Evolutionary conservation across 30 jellyfish, hydroid and myxozoan species (phyloP), one percentile per base, ranked within the genome.

Genomic region (Calvadosia cruxmelitensis): DNA sequence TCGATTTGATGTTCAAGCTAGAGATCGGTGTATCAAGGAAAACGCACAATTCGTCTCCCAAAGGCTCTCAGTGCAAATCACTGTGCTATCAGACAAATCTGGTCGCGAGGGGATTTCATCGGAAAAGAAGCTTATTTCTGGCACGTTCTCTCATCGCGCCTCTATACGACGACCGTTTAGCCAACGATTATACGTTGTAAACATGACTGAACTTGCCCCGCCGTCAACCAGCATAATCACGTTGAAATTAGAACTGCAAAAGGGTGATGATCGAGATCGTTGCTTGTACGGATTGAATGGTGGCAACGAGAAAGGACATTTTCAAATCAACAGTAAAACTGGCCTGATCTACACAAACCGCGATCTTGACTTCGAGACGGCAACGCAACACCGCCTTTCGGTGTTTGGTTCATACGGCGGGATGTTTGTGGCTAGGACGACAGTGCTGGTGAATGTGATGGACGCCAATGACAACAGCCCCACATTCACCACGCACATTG

Each of bases 391-490:
- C 63, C 73, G 68, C 30, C 77, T 82, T 13, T 68, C 85, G 2
- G 94, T 82, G 7, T 70, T 82, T 49, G 94, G 85, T 0, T 73
- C 66, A 28, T 82, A 82, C 73, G 69, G 68, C 64, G 84, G 82
- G 73, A 73, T 69, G 49, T 64, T 82, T 24, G 67, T 42, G 36
- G 87, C 85, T 3, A 57, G 74, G 51, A 69, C 94, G 26, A 28
- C 76, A 3, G 87, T 82, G 12, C 29, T 66, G 33, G 42, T 82
- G 63, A 74, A 53, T 20, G 84, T 82, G 10, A 34, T 61, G n/a
- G 94, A 82, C 68, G 72, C 81, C 36, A 82, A 82, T 68, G 94
- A 82, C 51, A 84, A 82, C 70, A 57, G 82, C 0, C 94, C 94
- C 33, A 52, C 67, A 33, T 82, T 82, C 63, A 36, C 50, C n/a